Evolutionary conservation across 2,797 vertebrate genomes (phyloP).

Genomic region (Hafferia zeledoni): DNA sequence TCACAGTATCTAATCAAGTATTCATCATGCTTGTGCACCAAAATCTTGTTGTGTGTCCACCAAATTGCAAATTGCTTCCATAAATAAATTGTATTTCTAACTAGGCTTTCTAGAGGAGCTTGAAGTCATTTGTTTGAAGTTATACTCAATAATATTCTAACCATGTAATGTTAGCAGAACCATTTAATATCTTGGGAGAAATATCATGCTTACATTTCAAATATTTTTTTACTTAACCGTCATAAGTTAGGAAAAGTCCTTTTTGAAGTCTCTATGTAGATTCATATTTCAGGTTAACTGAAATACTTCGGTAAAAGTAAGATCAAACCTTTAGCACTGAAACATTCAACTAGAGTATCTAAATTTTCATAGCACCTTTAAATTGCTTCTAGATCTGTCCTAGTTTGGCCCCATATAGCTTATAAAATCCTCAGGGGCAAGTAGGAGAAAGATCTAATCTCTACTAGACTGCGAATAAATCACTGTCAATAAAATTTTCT

Average conservation of each 20-base stretch:
- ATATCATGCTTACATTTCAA: background rate
- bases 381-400: background rate
- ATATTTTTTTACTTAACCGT: background rate
- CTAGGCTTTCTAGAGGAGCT: background rate
- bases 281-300: background rate
- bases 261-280: background rate
- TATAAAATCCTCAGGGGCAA: background rate
- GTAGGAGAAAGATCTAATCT: background rate
- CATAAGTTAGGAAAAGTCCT: background rate
- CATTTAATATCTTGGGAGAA: background rate
- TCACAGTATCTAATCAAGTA: background rate
- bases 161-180: background rate
- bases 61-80: background rate
- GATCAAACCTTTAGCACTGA: background rate
- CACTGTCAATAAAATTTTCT: background rate
- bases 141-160: background rate
- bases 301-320: background rate
- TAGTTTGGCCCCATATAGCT: background rate
- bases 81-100: background rate
- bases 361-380: background rate
- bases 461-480: background rate
- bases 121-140: background rate
- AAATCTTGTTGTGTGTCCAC: background rate
- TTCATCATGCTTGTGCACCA: background rate
- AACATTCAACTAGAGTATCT: background rate